Conservation (phyloP, 2,888 invertebrate genomes). For the Lucinisca nassula region DNA sequence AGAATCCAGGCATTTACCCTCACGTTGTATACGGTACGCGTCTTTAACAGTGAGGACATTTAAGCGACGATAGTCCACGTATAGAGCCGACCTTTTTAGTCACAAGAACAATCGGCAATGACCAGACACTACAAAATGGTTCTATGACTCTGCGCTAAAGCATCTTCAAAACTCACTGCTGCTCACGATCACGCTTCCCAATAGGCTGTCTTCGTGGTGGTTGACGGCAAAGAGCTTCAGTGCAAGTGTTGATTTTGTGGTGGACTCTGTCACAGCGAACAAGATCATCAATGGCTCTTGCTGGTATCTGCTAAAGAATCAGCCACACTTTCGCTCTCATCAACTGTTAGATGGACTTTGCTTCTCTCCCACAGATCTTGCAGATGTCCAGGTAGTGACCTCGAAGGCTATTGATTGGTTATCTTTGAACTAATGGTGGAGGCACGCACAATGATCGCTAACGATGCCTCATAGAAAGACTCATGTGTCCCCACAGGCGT, state of each 20-base stretch:
- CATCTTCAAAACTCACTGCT: conserved; percentile 54
- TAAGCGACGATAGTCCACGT: conserved; percentile 66
- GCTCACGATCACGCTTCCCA: conserved; percentile 37
- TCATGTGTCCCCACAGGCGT: not conserved
- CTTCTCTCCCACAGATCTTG: no score
- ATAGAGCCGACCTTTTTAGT: conserved; percentile 48
- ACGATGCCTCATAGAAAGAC: not conserved
- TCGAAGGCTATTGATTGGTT: not conserved
- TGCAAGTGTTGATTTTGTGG: no score
- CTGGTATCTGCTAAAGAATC: not conserved
- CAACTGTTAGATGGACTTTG: not conserved
- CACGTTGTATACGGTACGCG: no score
- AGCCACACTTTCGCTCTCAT: not conserved
- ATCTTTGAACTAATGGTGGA: not conserved
- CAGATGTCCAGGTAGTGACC: not conserved
- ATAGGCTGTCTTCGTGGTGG: no score
- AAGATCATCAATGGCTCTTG: not conserved
- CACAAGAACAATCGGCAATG: conserved; percentile 55
- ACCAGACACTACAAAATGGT: conserved; percentile 56
- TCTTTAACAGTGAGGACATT: conserved; percentile 72
- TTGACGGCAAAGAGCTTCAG: no score
- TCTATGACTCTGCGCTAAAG: conserved; percentile 32
- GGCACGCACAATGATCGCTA: not conserved
- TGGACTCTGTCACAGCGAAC: no score
- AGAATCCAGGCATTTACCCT: no score